These are phyloP conservation scores for Pelvicachromis taeniatus DNA, from an alignment of 2,113 vertebrate species.

Conservation along the genomic window DNA sequence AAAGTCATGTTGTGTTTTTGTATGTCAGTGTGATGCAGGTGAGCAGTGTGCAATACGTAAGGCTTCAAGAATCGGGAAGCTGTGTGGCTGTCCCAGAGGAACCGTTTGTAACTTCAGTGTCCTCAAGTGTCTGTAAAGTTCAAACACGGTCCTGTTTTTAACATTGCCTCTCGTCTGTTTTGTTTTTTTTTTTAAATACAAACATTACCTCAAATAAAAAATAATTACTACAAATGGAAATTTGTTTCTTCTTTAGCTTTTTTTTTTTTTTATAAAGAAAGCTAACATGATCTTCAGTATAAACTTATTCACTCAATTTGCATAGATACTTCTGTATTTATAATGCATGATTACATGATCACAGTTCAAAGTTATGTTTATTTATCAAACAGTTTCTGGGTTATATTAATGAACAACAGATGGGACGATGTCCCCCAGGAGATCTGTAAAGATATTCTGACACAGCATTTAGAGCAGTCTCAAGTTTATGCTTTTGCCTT, in stretches of 20 bases:
- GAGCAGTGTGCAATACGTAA: constrained; percentile 76
- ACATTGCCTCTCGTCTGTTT: not conserved
- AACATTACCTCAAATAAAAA: not conserved
- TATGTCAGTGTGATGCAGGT: constrained; percentile 68
- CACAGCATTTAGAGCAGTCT: no score
- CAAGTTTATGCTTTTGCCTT: not conserved
- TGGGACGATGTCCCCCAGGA: not conserved
- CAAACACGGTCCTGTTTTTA: not conserved
- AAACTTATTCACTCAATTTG: not conserved
- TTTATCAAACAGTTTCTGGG: not conserved
- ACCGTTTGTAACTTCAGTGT: constrained; percentile 70
- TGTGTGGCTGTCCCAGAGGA: constrained; percentile 76
- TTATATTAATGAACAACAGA: not conserved
- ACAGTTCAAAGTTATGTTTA: not conserved
- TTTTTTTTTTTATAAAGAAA: not conserved
- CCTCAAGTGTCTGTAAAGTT: constrained; percentile 59
- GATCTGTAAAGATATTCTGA: no score
- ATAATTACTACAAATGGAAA: not conserved
- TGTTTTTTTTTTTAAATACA: not conserved
- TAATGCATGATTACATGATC: not conserved
- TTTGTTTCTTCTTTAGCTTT: not conserved
- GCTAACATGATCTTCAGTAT: not conserved
- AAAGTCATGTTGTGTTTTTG: not conserved
- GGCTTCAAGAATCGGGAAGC: constrained; percentile 74
- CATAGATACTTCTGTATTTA: not conserved